Evolutionary conservation across 2,888 invertebrate species (phyloP).

Genomic region (Tipula confusa): DNA sequence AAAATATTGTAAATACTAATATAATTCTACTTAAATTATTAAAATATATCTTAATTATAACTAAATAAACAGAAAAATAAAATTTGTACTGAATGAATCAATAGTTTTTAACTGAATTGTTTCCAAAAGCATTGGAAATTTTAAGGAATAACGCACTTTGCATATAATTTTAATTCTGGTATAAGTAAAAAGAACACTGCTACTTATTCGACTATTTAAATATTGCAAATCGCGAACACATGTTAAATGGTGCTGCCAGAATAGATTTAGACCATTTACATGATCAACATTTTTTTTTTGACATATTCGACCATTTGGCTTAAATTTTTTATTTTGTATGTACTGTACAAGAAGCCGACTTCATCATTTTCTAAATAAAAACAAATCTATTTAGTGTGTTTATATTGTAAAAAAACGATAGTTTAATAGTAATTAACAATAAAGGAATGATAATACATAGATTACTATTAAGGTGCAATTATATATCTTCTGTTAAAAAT

Average conservation of each 20-base stretch:
- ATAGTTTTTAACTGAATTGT: neutral
- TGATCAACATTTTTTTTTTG: neutral
- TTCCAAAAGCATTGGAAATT: too few species aligned
- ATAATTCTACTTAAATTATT: conserved; percentile 7
- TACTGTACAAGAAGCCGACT: neutral
- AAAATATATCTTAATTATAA: neutral
- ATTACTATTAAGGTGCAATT: conserved; percentile 26
- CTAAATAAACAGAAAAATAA: neutral
- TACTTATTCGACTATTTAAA: too few species aligned
- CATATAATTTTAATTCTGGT: too few species aligned
- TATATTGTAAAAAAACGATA: neutral
- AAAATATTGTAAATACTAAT: neutral
- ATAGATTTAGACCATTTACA: neutral
- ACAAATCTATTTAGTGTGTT: neutral
- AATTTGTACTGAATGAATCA: neutral
- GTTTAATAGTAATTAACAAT: neutral
- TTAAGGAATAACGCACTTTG: too few species aligned
- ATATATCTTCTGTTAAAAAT: conserved; percentile 14
- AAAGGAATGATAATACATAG: conserved; percentile 27
- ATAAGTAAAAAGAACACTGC: too few species aligned
- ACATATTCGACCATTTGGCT: neutral
- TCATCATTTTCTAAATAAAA: neutral
- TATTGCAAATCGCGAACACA: too few species aligned
- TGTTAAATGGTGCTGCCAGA: neutral
- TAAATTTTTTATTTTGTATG: neutral